These are phyloP conservation scores for Aphelenchoides besseyi DNA, from an alignment of 1,140 invertebrate species.

Conservation along the genomic window DNA sequence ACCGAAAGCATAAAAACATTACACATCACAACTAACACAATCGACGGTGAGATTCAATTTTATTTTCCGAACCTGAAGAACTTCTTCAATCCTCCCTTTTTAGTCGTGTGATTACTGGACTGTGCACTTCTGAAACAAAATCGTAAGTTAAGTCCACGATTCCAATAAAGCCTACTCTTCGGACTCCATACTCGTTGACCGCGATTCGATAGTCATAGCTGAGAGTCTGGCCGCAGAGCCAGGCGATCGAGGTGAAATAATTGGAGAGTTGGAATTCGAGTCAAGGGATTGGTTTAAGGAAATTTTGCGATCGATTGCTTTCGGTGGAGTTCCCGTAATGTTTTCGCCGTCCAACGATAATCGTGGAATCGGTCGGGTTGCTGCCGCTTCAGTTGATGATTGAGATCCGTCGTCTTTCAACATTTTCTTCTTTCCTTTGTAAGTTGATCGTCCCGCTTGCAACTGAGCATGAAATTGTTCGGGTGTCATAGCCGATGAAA, in stretches of 20 bases:
- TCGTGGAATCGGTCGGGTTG: not conserved
- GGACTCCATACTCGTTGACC: slow-evolving; percentile 6
- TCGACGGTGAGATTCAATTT: slow-evolving; percentile 1
- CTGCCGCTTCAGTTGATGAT: not conserved
- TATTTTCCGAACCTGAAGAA: slow-evolving; percentile 6
- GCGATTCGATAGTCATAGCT: not conserved
- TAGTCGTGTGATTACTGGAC: not conserved
- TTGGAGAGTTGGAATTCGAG: slow-evolving; percentile 1
- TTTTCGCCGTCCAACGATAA: slow-evolving; percentile 9
- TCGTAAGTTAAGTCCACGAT: not conserved
- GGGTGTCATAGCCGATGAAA: not conserved
- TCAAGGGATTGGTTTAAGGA: slow-evolving; percentile 5
- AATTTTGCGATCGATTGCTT: slow-evolving; percentile 4
- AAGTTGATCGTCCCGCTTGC: not conserved
- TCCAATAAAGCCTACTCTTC: slow-evolving; percentile 2
- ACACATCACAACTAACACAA: not conserved
- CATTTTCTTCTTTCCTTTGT: not conserved
- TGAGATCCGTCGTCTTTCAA: not conserved
- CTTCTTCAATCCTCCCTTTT: slow-evolving; percentile 8
- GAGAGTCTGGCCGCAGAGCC: not conserved
- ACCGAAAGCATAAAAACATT: not conserved
- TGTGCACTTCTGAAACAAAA: slow-evolving; percentile 7
- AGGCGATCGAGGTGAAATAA: not conserved
- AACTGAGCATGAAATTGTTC: not conserved
- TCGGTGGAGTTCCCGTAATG: not conserved